Conservation (phyloP, 2,888 invertebrate species). For the Pycnomerus fuliginosus region DNA sequence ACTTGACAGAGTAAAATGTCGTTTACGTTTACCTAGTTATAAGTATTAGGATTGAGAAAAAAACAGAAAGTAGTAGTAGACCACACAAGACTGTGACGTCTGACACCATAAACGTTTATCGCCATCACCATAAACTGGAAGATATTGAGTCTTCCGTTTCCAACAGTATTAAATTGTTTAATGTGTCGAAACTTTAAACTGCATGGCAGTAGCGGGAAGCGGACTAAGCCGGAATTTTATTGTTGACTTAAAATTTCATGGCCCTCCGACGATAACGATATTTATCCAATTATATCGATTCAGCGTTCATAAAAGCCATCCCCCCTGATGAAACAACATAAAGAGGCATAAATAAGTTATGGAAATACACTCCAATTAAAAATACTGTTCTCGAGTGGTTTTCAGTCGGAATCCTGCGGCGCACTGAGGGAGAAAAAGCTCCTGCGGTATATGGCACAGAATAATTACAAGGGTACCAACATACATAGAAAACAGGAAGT, state of each 20-base stretch:
- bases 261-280: no score
- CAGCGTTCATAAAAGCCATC: conserved; percentile 1
- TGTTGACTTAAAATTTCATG: conserved; percentile 1
- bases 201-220: conserved; percentile 7
- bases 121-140: conserved; percentile 12
- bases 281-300: no score
- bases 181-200: conserved; percentile 1
- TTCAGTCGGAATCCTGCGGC: conserved; percentile 20
- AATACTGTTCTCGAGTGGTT: conserved; percentile 29
- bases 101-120: no score
- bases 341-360: conserved; percentile 21
- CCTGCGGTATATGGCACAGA: conserved; percentile 25
- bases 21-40: no score
- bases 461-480: conserved; percentile 29
- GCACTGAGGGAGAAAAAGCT: conserved; percentile 25
- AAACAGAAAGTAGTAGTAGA: no score
- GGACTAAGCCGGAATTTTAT: conserved; percentile 1
- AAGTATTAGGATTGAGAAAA: no score
- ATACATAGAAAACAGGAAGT: conserved; percentile 31
- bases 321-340: conserved; percentile 4
- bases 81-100: no score
- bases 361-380: conserved; percentile 31
- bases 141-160: conserved; percentile 16
- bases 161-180: conserved; percentile 13
- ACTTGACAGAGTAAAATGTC: no score